A percentile compares a stretch with the other conserved stretches of the same genome.
These are phyloP conservation scores for Actinemys pallida DNA, from an alignment of 2,113 vertebrate genomes.

Conservation along the genomic window DNA sequence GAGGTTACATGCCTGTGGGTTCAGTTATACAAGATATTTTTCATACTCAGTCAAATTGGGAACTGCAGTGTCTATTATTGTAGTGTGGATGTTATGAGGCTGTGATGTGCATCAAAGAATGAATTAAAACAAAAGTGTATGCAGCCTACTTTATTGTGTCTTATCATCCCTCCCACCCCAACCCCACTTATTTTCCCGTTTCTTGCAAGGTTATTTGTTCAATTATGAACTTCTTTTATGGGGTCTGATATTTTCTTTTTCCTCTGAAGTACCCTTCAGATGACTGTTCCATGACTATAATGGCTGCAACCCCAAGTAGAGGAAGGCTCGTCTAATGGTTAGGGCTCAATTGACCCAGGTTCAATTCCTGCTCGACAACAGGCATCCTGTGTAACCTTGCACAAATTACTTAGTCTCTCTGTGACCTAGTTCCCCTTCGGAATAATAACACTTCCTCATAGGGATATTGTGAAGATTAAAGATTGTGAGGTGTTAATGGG, in stretches of 20 bases:
- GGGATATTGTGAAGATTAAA: not conserved
- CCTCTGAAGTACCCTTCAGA: not conserved
- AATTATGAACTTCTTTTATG: not conserved
- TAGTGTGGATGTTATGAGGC: accelerated
- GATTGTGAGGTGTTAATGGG: not conserved
- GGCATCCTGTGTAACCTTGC: no score
- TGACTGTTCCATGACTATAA: not conserved
- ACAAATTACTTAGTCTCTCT: no score
- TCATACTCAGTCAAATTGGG: not conserved
- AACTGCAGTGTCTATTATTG: not conserved
- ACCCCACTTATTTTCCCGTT: not conserved
- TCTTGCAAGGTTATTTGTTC: not conserved
- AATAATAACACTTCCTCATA: not conserved
- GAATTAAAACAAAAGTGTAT: not conserved
- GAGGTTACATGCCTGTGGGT: not conserved
- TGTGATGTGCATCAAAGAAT: not conserved
- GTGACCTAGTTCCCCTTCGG: not conserved
- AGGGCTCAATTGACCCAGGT: not conserved
- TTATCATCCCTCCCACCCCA: not conserved
- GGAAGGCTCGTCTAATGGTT: not conserved
- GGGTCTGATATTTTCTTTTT: not conserved
- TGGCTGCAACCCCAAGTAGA: not conserved
- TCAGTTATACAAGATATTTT: not conserved
- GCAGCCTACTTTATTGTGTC: not conserved
- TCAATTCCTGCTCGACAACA: no score